Evolutionary conservation across 2,797 vertebrate species (phyloP).

Genomic region (Melanotaenia parkinsoni): DNA sequence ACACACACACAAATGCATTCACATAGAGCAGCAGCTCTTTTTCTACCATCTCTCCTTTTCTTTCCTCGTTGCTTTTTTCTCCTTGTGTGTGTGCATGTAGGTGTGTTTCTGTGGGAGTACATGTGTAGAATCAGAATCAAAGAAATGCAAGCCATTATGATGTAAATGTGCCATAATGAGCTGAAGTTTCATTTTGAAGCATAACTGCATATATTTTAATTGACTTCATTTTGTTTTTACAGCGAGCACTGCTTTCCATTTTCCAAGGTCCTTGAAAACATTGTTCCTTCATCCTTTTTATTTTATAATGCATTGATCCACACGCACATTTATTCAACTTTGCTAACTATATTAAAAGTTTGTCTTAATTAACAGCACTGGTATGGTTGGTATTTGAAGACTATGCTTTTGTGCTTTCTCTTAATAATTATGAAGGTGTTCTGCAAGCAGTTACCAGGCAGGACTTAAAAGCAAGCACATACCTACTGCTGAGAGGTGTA

Average conservation of each 20-base stretch:
- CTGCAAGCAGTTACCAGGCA: background rate
- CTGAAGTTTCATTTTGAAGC: background rate
- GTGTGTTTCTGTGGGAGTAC: background rate
- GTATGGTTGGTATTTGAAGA: too few species aligned
- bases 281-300: background rate
- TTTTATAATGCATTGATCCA: background rate
- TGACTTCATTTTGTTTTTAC: background rate
- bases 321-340: background rate
- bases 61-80: conserved; percentile 26
- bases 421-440: background rate
- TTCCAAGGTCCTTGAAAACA: background rate
- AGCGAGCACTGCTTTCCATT: background rate
- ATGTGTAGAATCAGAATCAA: conserved; percentile 7
- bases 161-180: conserved; percentile 4
- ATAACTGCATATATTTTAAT: background rate
- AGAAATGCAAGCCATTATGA: background rate
- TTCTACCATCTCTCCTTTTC: conserved; percentile 37
- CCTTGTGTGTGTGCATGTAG: conserved; percentile 15
- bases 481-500: background rate
- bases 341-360: background rate
- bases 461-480: background rate
- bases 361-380: background rate
- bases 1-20: conserved; percentile 43
- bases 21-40: conserved; percentile 38
- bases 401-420: background rate